These are phyloP conservation scores for Galerucella nymphaeae DNA, from an alignment of 2,888 invertebrate genomes.

Conservation along the genomic window DNA sequence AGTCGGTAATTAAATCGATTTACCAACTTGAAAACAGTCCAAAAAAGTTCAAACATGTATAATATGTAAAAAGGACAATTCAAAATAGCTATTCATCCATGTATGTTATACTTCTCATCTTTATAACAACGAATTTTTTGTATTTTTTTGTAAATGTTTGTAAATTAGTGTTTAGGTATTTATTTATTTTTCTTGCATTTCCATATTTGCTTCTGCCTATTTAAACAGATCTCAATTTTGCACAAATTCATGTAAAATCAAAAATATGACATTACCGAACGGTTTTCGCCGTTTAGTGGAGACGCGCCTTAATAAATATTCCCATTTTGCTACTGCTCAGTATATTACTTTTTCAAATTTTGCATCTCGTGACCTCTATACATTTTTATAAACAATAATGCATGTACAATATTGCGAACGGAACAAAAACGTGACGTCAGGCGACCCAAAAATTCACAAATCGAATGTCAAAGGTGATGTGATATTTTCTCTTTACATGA, in stretches of 20 bases:
- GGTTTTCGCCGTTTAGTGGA: neutral
- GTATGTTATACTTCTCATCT: constrained; percentile 1
- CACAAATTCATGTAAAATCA: constrained; percentile 33
- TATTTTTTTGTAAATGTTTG: constrained; percentile 45
- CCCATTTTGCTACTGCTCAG: neutral
- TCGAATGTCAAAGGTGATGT: constrained; percentile 49
- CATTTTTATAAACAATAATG: constrained; percentile 12
- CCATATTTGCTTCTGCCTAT: constrained; percentile 47
- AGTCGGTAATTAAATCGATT: neutral
- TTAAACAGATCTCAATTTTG: constrained; percentile 56
- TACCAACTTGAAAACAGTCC: neutral
- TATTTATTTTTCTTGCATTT: constrained; percentile 39
- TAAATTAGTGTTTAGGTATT: constrained; percentile 43
- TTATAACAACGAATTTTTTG: constrained; percentile 42
- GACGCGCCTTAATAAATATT: neutral
- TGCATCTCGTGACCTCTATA: constrained; percentile 11
- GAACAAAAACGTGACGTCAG: constrained; percentile 40
- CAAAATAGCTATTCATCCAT: neutral
- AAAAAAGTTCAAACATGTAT: constrained; percentile 1
- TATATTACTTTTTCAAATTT: neutral
- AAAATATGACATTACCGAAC: constrained; percentile 40
- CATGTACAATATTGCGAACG: constrained; percentile 15
- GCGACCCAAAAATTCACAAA: constrained; percentile 43
- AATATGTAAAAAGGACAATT: constrained; percentile 15
- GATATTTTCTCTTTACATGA: constrained; percentile 49